Conservation (phyloP, 2,888 invertebrate genomes). For the Eupsilia transversa region DNA sequence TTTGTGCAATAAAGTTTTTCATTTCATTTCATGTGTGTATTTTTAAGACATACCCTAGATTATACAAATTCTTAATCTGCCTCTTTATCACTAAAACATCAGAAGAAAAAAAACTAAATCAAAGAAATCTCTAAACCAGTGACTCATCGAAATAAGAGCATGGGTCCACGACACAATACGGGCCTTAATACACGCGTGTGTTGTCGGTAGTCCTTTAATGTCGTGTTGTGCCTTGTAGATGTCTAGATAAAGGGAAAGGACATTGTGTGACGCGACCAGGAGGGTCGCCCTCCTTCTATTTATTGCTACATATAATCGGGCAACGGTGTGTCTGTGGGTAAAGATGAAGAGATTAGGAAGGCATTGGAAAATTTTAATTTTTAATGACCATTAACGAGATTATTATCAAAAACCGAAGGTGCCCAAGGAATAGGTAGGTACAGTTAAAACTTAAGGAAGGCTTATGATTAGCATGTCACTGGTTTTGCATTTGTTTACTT, state of each 20-base stretch:
- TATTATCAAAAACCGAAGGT: not conserved
- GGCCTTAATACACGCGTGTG: slow-evolving; percentile 68
- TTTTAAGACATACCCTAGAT: not conserved
- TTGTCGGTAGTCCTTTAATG: slow-evolving; percentile 83
- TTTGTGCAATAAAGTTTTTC: too few relatives aligned
- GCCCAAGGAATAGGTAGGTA: not conserved
- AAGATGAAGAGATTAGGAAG: slow-evolving; percentile 49
- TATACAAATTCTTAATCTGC: not conserved
- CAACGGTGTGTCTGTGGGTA: slow-evolving; percentile 36
- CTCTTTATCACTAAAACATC: not conserved
- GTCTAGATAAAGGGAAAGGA: slow-evolving; percentile 81
- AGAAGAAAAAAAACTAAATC: slow-evolving; percentile 10
- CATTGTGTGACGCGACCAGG: slow-evolving; percentile 66
- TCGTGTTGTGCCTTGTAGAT: slow-evolving; percentile 82
- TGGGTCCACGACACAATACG: slow-evolving; percentile 66
- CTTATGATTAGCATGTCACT: not conserved
- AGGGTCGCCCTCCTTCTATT: slow-evolving; percentile 68
- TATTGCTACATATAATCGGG: slow-evolving; percentile 65
- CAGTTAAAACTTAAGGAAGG: not conserved
- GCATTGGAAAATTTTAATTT: slow-evolving; percentile 54
- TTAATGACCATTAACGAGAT: slow-evolving; percentile 32
- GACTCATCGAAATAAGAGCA: slow-evolving; percentile 59
- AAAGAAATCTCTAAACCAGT: slow-evolving; percentile 31
- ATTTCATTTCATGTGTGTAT: too few relatives aligned
- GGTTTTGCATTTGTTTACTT: not conserved